phyloP scores from a whole-genome alignment of 53 echinoderm and acorn worm species.

The Henricia sp. region DNA sequence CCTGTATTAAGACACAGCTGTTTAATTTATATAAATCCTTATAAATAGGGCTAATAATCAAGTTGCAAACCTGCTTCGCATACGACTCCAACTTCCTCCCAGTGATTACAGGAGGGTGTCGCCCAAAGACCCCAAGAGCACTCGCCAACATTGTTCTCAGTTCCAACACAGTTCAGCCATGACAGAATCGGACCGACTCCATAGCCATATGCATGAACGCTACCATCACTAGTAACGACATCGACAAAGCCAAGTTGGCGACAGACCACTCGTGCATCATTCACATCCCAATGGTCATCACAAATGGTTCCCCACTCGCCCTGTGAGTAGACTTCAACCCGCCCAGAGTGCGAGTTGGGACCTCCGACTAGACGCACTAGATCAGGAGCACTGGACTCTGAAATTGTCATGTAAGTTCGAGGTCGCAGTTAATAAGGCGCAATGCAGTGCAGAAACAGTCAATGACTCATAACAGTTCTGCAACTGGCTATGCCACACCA shows the following conservation, averaged over 20 bases:
- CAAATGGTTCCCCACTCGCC: slow-evolving; percentile 32
- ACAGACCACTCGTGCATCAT: slow-evolving; percentile 29
- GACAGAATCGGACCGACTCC: slow-evolving; percentile 8
- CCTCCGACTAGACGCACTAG: slow-evolving; percentile 12
- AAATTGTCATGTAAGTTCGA: too few species aligned
- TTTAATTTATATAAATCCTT: too few species aligned
- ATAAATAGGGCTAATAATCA: background rate
- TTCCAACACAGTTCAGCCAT: slow-evolving; percentile 6
- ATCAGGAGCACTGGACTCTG: too few species aligned
- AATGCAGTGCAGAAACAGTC: too few species aligned
- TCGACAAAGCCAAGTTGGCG: slow-evolving; percentile 28
- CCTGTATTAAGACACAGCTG: too few species aligned
- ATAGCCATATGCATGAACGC: background rate
- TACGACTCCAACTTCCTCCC: slow-evolving; percentile 52
- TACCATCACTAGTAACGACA: background rate
- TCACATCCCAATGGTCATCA: background rate
- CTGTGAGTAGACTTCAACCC: slow-evolving; percentile 9
- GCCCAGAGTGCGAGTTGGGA: background rate
- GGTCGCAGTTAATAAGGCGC: too few species aligned
- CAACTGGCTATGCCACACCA: too few species aligned
- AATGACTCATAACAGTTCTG: too few species aligned
- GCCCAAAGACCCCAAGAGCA: slow-evolving; percentile 13
- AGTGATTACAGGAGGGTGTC: slow-evolving; percentile 16
- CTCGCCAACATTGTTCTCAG: slow-evolving; percentile 20
- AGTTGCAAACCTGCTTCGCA: slow-evolving; percentile 46